Base-by-base conservation (phyloP, 2,113 vertebrate species). In the Argyrosomus japonicus region DNA sequence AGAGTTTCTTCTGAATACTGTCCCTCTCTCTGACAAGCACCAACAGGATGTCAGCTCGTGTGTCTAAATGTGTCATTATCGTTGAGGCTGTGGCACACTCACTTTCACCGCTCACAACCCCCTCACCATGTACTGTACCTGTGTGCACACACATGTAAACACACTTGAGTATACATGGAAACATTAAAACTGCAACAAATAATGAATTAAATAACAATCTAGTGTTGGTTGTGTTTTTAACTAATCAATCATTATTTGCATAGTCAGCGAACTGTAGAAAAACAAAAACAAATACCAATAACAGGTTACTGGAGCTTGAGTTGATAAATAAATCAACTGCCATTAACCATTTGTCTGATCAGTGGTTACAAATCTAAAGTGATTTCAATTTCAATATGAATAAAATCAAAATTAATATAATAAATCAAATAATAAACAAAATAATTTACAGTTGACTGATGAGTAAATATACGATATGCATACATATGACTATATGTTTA, bases 61-160 rank as follows among this genome's bases (percentile, higher is more conserved):
- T 79, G 84, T 70, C 73, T 86, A 83, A 90, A 92, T 89, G 82
- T 93, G 89, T 91, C 91, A 92, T 89, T 67, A n/a, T 60, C 10
- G 43, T 9, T 40, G 77, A 79, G 80, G 78, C 83, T 36, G 67
- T 23, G 82, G 76, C 87, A 86, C 80, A 56, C 71, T 90, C 68
- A 57, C 54, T 67, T 67, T 67, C 56, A 57, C 77, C n/a, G 32
- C 19, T 13, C 43, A 40, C 72, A 69, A 40, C 53, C 36, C 73
- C 68, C 65, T 50, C 50, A 18, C 32, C 13, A 1, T 43, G 32
- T 36, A 74, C 62, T 43, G 32, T 36, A 74, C 62, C 25, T 32
- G 47, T 23, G 32, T 15, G 27, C 13, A 74, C 32, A 79, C 21
- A 40, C 10, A 58, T 21, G 60, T 4, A 45, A 12, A 53, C n/a